Base-by-base conservation (phyloP, 2,888 invertebrate genomes). In the Aplocera efformata region DNA sequence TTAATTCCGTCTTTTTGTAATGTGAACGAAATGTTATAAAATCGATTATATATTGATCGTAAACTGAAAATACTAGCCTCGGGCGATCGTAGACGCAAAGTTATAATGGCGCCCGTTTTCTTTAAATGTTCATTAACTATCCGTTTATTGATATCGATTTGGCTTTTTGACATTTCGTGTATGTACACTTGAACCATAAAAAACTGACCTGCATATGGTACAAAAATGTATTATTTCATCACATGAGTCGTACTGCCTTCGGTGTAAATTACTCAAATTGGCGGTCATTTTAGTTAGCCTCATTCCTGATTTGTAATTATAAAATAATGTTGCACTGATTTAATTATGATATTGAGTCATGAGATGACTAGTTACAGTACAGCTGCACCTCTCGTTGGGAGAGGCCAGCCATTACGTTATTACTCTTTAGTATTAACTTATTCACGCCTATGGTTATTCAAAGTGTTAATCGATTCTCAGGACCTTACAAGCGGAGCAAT, bases 341-440 rank as follows among this genome's bases (percentile, higher is more conserved):
- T 46, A 31, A 48, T 41, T 36, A 38, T 20, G 11, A 8, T 20
- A 30, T 34, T 54, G 55, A 53, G 22, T 53, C 55, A 55, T 41
- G 8, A 33, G 41, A 50, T 51, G 49, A 57, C 56, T 48, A 25
- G 29, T 22, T 28, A 27, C 42, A 10, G 11, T 32, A 20, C 27
- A 22, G 36, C 10, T 35, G 30, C 35, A 32, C 43, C 51, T 44
- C 34, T 33, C 32, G 31, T 44, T 36, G 35, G 34, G 33, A 47
- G 43, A n/a, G n/a, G n/a, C 13, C 13, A 17, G 5, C 5, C 13
- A 17, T 17, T 17, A 17, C 5, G 2, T 17, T 17, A 17, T 17
- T 17, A 17, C 13, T 5, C 13, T 17, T 17, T 17, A 17, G 2
- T 17, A 17, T 17, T 2, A 17, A 17, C 3, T 17, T 3, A 17